Evolutionary conservation across 2,888 invertebrate species (phyloP), one percentile per base, ranked within the genome.

Genomic region (Dermolepida albohirtum): DNA sequence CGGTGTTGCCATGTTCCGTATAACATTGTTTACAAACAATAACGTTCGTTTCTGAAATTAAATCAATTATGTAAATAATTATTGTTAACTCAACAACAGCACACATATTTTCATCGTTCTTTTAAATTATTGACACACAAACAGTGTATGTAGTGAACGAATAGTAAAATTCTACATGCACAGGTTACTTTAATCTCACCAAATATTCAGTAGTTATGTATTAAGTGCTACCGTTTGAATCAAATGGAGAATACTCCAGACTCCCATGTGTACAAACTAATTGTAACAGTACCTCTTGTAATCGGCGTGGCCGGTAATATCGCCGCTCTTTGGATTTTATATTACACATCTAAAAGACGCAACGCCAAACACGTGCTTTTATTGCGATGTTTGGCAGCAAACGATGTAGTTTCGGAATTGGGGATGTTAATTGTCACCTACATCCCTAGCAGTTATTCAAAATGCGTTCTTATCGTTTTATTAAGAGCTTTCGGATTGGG

Each of bases 401-500:
- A 94, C 78, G 94, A 95, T 82, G 85, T 95, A 66, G 88, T 93
- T 47, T 94, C 94, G 67, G 83, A 90, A 74, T 80, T 93, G 76
- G 95, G 95, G 57, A 94, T 94, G 92, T 80, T 92, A 82, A 84
- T 88, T 68, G 87, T 90, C 67, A 87, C 92, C 85, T 79, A 91
- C 77, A 84, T 92, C 47, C 84, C 84, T 65, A 79, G 84, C 69
- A 78, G 80, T 54, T 77, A 79, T 52, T 83, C 83, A 76, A 87
- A 87, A 79, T 93, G 93, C 83, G 87, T 86, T 39, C 82, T 88
- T 71, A 86, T 92, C 73, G 92, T 95, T 5, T 84, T 92, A 64
- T 89, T 93, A 84, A 87, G 95, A 69, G 89, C 91, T 74, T 95
- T 95, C 83, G 95, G 95, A 55, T 86, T 95, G 68, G 93, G 93